Base-by-base conservation (phyloP, 30 jellyfish, hydroid and myxozoan genomes). In the Pseudorhiza aurosa region DNA sequence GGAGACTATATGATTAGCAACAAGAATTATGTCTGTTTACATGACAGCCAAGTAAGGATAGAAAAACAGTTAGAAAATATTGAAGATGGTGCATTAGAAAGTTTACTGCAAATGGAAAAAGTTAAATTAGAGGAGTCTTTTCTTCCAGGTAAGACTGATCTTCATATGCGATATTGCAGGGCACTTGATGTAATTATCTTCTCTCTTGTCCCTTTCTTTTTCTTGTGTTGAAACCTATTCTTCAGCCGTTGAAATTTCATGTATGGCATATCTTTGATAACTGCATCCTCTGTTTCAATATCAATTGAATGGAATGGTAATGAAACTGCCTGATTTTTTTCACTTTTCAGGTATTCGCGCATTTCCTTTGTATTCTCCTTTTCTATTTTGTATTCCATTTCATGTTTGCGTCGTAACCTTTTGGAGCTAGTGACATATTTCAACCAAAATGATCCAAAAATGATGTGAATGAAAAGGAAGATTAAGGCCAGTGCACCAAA, bases 381-480 rank as follows among this genome's bases (percentile, higher is more conserved):
- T 37, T 24, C 37, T 11, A 15, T 31, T 14, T 18, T 64, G 77
- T 80, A 80, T 30, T 80, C 78, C n/a, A 21, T 64, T 15, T 65
- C 69, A 44, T 80, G 82, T 68, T 80, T 64, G 2, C 28, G 26
- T 5, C 80, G 37, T 15, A 80, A 0, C 39, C 65, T 29, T 39
- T 65, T 80, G 8, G 91, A 70, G 31, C 77, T 80, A 27, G 83
- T 33, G 28, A 84, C 65, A 51, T 80, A 80, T 26, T 49, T 50
- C 33, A 15, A 49, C 91, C 91, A 80, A 64, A 64, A 65, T 19
- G 63, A 40, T 3, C 91, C 83, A 65, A 80, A 80, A 11, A 80
- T 71, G 0, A 65, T 32, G 32, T 80, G 82, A 44, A 80, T 46
- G 26, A 65, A 18, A 8, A 65, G 4, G 57, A 80, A 80, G 22